These are phyloP conservation scores for Cetoscarus ocellatus DNA, from an alignment of 2,797 vertebrate species.

Conservation along the genomic window DNA sequence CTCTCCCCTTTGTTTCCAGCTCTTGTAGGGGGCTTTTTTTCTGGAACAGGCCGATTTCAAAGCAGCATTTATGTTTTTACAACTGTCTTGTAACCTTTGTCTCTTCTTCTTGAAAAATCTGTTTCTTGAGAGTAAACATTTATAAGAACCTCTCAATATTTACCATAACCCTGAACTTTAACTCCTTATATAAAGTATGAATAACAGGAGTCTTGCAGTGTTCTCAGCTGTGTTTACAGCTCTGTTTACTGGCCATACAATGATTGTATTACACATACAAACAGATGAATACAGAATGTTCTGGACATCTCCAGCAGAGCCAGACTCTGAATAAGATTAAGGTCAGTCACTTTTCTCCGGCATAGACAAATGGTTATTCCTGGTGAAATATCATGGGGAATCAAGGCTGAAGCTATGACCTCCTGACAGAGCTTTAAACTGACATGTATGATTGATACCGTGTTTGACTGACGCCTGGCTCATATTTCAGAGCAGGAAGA, in stretches of 20 bases:
- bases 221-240: neutral
- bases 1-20: too few species aligned
- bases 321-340: slow-evolving; percentile 8
- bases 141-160: too few species aligned
- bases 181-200: neutral
- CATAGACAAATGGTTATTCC: slow-evolving; percentile 11
- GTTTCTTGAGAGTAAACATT: too few species aligned
- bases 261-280: neutral
- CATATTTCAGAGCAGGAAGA: slow-evolving; percentile 50
- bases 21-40: too few species aligned
- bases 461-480: slow-evolving; percentile 33
- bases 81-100: too few species aligned
- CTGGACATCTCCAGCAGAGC: neutral
- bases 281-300: neutral
- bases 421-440: slow-evolving; percentile 13
- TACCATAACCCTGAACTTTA: too few species aligned
- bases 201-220: too few species aligned
- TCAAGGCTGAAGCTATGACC: slow-evolving; percentile 6
- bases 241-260: neutral
- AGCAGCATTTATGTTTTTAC: too few species aligned
- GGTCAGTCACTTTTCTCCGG: slow-evolving; percentile 6
- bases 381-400: neutral
- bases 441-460: slow-evolving; percentile 26
- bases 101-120: too few species aligned
- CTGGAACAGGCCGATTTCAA: too few species aligned